Evolutionary conservation across 2,113 vertebrate genomes (phyloP).

Genomic region (Saguinus imperator): DNA sequence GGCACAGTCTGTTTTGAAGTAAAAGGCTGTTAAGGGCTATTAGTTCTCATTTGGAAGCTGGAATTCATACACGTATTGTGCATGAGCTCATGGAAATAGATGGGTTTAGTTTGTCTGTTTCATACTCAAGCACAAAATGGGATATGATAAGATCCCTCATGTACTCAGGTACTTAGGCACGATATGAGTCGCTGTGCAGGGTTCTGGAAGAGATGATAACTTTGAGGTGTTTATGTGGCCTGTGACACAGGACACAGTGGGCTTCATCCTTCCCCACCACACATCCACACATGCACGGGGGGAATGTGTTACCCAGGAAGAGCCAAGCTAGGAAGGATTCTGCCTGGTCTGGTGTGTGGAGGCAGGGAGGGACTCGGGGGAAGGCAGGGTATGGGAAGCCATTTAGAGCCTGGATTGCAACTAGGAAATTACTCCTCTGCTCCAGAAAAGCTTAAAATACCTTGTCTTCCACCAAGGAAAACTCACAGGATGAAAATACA

Average conservation of each 20-base stretch:
- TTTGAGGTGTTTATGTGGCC: not conserved
- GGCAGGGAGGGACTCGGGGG: not conserved
- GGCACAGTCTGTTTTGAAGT: not conserved
- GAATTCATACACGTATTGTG: not conserved
- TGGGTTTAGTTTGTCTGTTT: not conserved
- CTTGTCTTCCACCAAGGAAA: not conserved
- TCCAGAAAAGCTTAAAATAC: not conserved
- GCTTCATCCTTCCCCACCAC: not conserved
- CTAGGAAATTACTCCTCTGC: not conserved
- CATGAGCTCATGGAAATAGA: not conserved
- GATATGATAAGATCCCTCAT: not conserved
- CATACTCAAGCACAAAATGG: not conserved
- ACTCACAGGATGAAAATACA: not conserved
- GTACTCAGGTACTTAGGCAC: fast-evolving
- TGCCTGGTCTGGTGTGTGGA: not conserved
- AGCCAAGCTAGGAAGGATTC: not conserved
- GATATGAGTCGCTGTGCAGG: not conserved
- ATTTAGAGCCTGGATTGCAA: not conserved
- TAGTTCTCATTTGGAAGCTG: not conserved
- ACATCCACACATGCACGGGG: fast-evolving
- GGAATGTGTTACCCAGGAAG: no score
- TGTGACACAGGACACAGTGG: fast-evolving
- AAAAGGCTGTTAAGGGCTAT: not conserved
- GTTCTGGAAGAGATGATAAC: not conserved
- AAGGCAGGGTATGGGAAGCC: not conserved